phyloP scores from a whole-genome alignment of 2,113 vertebrate species.

The Athene cunicularia region DNA sequence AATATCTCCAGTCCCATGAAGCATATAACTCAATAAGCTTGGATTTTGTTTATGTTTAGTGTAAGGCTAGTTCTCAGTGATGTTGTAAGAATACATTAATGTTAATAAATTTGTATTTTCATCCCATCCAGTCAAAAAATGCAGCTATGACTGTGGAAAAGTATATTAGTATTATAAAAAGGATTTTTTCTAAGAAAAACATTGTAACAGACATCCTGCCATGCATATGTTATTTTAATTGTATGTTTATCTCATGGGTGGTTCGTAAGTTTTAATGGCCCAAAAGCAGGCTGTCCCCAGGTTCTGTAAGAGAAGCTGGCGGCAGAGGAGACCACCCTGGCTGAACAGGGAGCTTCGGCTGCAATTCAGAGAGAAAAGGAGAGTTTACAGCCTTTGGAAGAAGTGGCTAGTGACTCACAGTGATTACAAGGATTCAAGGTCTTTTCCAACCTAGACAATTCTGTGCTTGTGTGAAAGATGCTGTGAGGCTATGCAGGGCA shows the following conservation, averaged over 20 bases:
- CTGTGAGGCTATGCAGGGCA: too few relatives aligned
- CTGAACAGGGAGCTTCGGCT: too few relatives aligned
- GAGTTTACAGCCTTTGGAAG: too few relatives aligned
- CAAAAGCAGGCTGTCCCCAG: too few relatives aligned
- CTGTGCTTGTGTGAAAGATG: too few relatives aligned
- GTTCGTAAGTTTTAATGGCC: background rate
- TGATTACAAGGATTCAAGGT: too few relatives aligned
- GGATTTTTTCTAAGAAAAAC: constrained; percentile 55
- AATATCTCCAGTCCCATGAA: background rate
- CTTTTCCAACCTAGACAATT: too few relatives aligned
- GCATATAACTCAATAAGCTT: background rate
- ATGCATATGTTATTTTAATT: constrained; percentile 76
- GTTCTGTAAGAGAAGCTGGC: too few relatives aligned
- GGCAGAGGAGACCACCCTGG: too few relatives aligned
- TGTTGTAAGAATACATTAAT: background rate
- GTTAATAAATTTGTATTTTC: constrained; percentile 37
- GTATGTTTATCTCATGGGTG: constrained; percentile 66
- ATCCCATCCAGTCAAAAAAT: background rate
- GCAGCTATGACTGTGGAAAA: constrained; percentile 21
- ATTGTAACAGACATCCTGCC: constrained; percentile 60
- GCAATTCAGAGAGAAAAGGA: too few relatives aligned
- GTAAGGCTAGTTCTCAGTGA: background rate
- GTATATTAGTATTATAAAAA: constrained; percentile 57
- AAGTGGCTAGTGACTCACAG: too few relatives aligned
- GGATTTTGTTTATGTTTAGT: background rate